Evolutionary conservation across 2,888 invertebrate genomes (phyloP), one percentile per base, ranked within the genome.

Genomic region (Andrena camellia): DNA sequence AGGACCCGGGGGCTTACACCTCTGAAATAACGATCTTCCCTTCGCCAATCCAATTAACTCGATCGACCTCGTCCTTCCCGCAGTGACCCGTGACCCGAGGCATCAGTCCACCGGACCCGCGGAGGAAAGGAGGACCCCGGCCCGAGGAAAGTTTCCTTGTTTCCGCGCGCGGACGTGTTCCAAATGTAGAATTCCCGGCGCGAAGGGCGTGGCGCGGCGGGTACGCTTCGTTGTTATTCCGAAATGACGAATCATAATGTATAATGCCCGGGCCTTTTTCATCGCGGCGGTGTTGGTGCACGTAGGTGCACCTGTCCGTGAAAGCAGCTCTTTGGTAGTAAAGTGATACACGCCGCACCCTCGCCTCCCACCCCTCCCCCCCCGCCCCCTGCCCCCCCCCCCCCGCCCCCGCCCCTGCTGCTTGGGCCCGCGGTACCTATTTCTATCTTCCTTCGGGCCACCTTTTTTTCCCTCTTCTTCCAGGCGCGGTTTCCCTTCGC

Each of bases 231-330:
- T 93, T 93, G 91, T 93, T 93, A 93, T 94, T 93, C 93, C 91
- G 90, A 93, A 94, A 94, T 94, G 93, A 93, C 93, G 93, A 93
- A 93, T 93, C 94, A 93, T 93, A 93, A 94, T 93, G 92, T 92
- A 91, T 92, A 92, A 91, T 92, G 92, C 90, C 84, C 85, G 90
- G 80, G 86, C 86, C 86, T 91, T 90, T 91, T 88, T 85, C 78
- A 71, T 60, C 72, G 79, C 63, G 64, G 48, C 54, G 68, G 88
- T 86, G 78, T 88, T 81, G 83, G 90, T 90, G 88, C 68, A 87
- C 85, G 83, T 87, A 78, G 83, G 86, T 87, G 88, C 86, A 86
- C 86, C 87, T 90, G 89, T 89, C 89, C 75, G 82, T 89, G 89
- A 89, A 88, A 78, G 81, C 84, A 78, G 68, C 78, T 80, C 78